These are phyloP conservation scores for Microplitis demolitor DNA, from an alignment of 1,140 invertebrate genomes.

Conservation along the genomic window DNA sequence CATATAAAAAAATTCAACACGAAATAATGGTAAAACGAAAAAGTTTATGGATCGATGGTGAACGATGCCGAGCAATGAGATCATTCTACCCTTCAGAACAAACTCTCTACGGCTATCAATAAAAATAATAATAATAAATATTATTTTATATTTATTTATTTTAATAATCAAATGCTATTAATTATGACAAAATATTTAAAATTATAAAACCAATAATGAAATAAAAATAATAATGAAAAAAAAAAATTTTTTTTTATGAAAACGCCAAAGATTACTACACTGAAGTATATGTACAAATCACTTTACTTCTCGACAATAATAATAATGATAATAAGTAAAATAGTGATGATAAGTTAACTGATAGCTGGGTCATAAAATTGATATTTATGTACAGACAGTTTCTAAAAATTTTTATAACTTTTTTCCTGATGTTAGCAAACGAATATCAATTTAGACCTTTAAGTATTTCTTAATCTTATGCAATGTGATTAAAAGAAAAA, in stretches of 20 bases:
- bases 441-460: background rate
- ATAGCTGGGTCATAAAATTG: slow-evolving; percentile 23
- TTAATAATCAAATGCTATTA: background rate
- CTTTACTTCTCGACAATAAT: slow-evolving; percentile 6
- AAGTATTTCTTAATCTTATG: background rate
- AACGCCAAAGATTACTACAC: slow-evolving; percentile 29
- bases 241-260: slow-evolving; percentile 32
- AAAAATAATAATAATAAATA: background rate
- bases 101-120: slow-evolving; percentile 64
- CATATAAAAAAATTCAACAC: slow-evolving; percentile 67
- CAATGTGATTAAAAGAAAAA: background rate
- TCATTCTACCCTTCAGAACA: slow-evolving; percentile 69
- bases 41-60: slow-evolving; percentile 70
- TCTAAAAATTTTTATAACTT: background rate
- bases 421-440: background rate
- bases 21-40: slow-evolving; percentile 73
- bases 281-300: slow-evolving; percentile 30
- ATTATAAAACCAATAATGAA: slow-evolving; percentile 5
- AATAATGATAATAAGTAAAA: slow-evolving; percentile 15
- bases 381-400: slow-evolving; percentile 11
- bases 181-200: background rate
- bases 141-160: background rate
- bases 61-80: slow-evolving; percentile 65
- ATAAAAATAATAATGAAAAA: background rate
- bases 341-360: slow-evolving; percentile 11